Evolutionary conservation across 1,140 invertebrate genomes (phyloP).

Genomic region (Metopolophium dirhodum): DNA sequence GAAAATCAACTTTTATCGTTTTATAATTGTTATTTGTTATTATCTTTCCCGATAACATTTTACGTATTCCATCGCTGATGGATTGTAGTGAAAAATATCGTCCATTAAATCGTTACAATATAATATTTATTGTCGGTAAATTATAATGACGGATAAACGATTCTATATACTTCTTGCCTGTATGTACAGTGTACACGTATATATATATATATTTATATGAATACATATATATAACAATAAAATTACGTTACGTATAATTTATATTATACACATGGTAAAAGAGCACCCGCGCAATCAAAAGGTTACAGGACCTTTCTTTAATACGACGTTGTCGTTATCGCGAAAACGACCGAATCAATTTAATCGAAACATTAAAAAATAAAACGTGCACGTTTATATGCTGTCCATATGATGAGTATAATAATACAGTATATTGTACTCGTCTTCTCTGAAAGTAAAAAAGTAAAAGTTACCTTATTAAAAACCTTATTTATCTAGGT

Average conservation of each 20-base stretch:
- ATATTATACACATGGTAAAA: background rate
- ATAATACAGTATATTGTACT: background rate
- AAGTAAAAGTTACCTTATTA: background rate
- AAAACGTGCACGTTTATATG: background rate
- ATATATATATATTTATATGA: background rate
- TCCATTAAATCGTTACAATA: background rate
- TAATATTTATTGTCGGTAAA: conserved; percentile 34
- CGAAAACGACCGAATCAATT: conserved; percentile 20
- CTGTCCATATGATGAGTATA: background rate
- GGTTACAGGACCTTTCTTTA: conserved; percentile 30
- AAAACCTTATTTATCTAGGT: background rate
- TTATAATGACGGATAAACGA: conserved; percentile 31
- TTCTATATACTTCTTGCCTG: background rate
- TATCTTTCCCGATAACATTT: background rate
- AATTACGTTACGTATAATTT: background rate
- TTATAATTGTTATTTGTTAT: background rate
- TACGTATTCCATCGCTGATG: background rate
- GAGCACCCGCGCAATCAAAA: conserved; percentile 22
- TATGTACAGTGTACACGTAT: too few relatives aligned
- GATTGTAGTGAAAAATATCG: background rate
- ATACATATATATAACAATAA: conserved; percentile 30
- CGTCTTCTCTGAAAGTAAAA: background rate
- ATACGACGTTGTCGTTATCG: conserved; percentile 24
- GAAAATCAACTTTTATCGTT: background rate
- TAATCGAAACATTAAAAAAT: conserved; percentile 15